phyloP scores from a whole-genome alignment of 2,797 vertebrate genomes.

The Tiaroga cobitis region DNA sequence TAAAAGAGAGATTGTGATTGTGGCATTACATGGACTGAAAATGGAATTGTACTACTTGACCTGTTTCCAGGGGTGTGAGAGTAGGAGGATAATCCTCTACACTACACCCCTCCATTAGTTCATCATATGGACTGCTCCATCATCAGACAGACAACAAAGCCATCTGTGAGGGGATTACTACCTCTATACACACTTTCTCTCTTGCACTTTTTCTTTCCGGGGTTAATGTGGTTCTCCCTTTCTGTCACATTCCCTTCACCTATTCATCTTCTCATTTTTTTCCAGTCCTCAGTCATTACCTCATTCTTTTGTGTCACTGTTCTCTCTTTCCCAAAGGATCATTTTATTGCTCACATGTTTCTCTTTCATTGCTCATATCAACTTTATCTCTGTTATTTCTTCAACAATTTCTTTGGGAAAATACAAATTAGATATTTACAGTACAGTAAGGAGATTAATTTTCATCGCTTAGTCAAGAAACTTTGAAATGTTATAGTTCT shows the following conservation, averaged over 20 bases:
- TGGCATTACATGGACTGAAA: constrained; percentile 54
- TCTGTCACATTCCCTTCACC: constrained; percentile 42
- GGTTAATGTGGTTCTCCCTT: constrained; percentile 43
- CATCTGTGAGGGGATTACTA: constrained; percentile 57
- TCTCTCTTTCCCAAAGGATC: not conserved
- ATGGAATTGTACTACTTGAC: constrained; percentile 63
- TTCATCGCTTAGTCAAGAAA: not conserved
- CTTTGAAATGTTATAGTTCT: constrained; percentile 14
- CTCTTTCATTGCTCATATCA: not conserved
- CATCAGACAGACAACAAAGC: constrained; percentile 61
- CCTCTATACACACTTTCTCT: constrained; percentile 47
- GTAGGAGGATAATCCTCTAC: constrained; percentile 59
- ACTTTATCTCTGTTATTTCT: constrained; percentile 6
- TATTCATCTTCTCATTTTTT: constrained; percentile 46
- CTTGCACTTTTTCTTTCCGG: constrained; percentile 36
- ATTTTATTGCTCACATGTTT: constrained; percentile 21
- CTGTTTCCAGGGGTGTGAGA: constrained; percentile 56
- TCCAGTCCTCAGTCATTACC: constrained; percentile 37
- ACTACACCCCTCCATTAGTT: constrained; percentile 58
- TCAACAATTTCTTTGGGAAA: not conserved
- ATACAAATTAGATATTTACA: not conserved
- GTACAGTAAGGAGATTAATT: constrained; percentile 1
- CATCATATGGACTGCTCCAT: constrained; percentile 58
- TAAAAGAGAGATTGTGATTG: constrained; percentile 50
- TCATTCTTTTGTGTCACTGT: constrained; percentile 32